Conservation (phyloP, 2,113 vertebrate genomes). For the Plestiodon gilberti region DNA sequence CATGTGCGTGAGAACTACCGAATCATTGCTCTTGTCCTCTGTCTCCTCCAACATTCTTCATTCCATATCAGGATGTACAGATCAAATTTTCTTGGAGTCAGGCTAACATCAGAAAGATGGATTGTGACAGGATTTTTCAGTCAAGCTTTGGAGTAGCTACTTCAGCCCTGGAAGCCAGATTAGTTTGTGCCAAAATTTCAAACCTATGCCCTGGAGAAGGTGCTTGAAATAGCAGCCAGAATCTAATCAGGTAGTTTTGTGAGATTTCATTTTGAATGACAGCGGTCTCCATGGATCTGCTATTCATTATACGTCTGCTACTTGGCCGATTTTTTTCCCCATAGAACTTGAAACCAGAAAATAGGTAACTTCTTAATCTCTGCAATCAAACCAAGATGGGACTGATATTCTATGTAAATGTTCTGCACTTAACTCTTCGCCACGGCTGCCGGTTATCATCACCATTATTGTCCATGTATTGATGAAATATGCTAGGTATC, state of each 20-base stretch:
- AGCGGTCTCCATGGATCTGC: constrained; percentile 17
- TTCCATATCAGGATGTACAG: background rate
- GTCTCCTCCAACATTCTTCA: background rate
- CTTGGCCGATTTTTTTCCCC: background rate
- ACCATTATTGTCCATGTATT: background rate
- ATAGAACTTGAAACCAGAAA: background rate
- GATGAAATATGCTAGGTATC: background rate
- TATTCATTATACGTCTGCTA: background rate
- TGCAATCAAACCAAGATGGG: constrained; percentile 5
- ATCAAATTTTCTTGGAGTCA: background rate
- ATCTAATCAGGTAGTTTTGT: constrained; percentile 35
- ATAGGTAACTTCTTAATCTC: background rate
- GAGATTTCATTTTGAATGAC: constrained; percentile 24
- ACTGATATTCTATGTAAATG: constrained; percentile 11
- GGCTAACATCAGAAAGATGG: background rate
- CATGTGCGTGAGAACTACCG: background rate
- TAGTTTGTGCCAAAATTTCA: constrained; percentile 31
- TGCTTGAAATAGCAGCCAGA: constrained; percentile 50
- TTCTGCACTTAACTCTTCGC: background rate
- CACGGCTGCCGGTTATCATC: background rate
- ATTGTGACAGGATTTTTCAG: constrained; percentile 4
- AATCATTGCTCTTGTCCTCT: no score
- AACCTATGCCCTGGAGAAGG: constrained; percentile 33
- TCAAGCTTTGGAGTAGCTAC: constrained; percentile 21
- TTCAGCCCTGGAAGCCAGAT: constrained; percentile 49